A percentile compares a stretch with the other conserved stretches of the same genome.
These are phyloP conservation scores for Umimayanthus chanpuru DNA, from an alignment of 92 coral and sea anemone species.

Conservation along the genomic window DNA sequence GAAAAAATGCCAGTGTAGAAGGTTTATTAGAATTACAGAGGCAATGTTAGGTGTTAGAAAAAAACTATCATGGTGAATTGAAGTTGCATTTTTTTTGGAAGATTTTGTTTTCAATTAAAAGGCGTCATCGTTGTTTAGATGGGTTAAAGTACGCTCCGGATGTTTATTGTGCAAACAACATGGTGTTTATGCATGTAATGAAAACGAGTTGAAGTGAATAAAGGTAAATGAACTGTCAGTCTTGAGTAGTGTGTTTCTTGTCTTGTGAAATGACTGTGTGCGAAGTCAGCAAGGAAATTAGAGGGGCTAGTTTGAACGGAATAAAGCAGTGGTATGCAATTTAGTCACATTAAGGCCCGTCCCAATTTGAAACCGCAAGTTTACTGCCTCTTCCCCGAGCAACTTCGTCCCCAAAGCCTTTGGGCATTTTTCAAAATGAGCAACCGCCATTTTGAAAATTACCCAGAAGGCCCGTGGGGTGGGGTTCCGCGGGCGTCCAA, in stretches of 20 bases:
- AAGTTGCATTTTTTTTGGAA: not conserved
- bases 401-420: too few species aligned
- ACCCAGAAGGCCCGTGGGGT: too few species aligned
- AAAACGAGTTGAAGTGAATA: not conserved
- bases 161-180: not conserved
- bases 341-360: too few species aligned
- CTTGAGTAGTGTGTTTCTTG: not conserved
- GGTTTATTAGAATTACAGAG: not conserved
- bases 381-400: too few species aligned
- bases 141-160: not conserved
- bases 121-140: not conserved
- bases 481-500: too few species aligned
- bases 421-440: too few species aligned
- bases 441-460: too few species aligned
- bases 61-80: too few species aligned
- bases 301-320: too few species aligned
- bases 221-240: slow-evolving; percentile 26
- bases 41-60: not conserved
- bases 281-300: too few species aligned
- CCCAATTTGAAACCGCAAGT: too few species aligned
- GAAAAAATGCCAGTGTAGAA: not conserved
- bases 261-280: not conserved
- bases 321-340: too few species aligned
- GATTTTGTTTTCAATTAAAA: not conserved
- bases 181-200: not conserved